Base-by-base conservation (phyloP, 2,888 invertebrate species). In the Eupithecia inturbata region DNA sequence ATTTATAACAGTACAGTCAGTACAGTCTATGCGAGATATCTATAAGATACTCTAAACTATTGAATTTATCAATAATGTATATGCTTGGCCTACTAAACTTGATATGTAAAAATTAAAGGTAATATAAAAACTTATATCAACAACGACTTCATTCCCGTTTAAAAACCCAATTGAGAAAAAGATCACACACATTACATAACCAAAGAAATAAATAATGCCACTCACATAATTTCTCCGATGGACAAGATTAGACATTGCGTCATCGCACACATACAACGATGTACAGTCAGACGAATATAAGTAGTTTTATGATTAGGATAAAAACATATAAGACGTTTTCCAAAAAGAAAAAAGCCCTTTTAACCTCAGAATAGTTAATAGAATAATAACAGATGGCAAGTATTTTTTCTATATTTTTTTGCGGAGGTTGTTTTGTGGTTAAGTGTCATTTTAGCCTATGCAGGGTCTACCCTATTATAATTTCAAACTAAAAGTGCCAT, bases 171-270 rank as follows among this genome's bases (percentile, higher is more conserved):
- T 77, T 79, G 70, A 73, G 64, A 80, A 79, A 78, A 70, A 68
- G 31, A 73, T 74, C 79, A 79, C 78, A 75, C 67, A n/a, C 41
- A 57, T 80, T 80, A 76, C 78, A 74, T 76, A 78, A 80, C 67
- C 78, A 82, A 62, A 62, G 39, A 36, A 84, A 89, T 84, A 83
- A 89, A 92, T 91, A 92, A 92, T 92, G 88, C 91, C 77, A 80
- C 73, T 74, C 87, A 81, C 91, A 84, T 88, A 88, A 90, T 90
- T 90, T 89, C 91, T 89, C 84, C 89, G 87, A 92, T 91, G 89
- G 87, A 87, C 89, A 84, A 86, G 89, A 90, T 92, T 91, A 91
- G 88, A 82, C 83, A 88, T 93, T 93, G 87, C 93, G 88, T 92
- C 92, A 92, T 81, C 83, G 84, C 82, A 78, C 81, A 79, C 74